Evolutionary conservation across 2,797 vertebrate species (phyloP), one percentile per base, ranked within the genome.

Genomic region (Rachycentron canadum): DNA sequence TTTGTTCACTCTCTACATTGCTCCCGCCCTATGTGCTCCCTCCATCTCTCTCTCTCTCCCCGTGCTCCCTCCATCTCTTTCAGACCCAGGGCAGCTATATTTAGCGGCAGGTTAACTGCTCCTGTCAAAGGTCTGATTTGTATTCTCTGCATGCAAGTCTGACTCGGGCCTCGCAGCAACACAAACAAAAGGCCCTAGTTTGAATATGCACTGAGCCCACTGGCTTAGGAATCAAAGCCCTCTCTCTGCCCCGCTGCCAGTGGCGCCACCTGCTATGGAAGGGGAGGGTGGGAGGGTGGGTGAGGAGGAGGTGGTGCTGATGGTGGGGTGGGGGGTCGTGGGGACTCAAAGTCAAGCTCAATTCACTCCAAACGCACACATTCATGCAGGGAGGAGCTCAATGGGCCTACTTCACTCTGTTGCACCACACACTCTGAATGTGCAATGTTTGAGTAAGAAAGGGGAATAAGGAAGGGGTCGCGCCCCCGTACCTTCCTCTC

Each of bases 71-170:
- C 86, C 84, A 75, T 89, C 85, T 87, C 88, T 82, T 70, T 88
- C 85, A 89, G 90, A 92, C 91, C 91, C 84, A 66, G 89, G 89
- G 91, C 89, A 83, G 89, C 94, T 95, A 94, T 94, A 95, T 95
- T 94, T 94, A 94, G 94, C 89, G 76, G 76, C 92, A 94, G 94
- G 94, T 94, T 94, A 95, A 94, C 92, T 91, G 92, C 92, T 91
- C 89, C 92, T 94, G 94, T 94, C 94, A 95, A 91, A 93, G 94
- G 93, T 94, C 92, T 94, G 93, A 94, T 94, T 94, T 93, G 93
- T 95, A 94, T 95, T 94, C 94, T 89, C 91, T 84, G 91, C 94
- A 93, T 94, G 93, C 85, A 25, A 87, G 88, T 86, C 89, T 88
- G 92, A 91, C 92, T 93, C 69, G 88, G 91, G 92, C 91, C 88